A percentile compares a stretch with the other conserved stretches of the same genome.
Conservation (phyloP, 2,888 invertebrate species). For the Neoaliturus tenellus region DNA sequence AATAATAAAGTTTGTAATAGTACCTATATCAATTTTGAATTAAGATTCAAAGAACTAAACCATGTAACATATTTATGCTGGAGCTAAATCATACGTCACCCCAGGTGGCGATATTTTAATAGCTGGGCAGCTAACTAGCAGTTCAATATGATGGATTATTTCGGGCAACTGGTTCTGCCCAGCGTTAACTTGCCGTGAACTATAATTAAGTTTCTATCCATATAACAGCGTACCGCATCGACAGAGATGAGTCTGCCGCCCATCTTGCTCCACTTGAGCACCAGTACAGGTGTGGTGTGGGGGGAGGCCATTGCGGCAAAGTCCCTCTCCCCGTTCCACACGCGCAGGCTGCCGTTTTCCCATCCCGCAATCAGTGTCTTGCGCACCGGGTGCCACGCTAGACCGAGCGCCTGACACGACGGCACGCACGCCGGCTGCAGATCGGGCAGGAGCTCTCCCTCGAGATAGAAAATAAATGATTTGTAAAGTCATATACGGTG, state of each 20-base stretch:
- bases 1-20: too few species aligned
- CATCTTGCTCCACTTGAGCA: constrained; percentile 82
- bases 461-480: constrained; percentile 59
- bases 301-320: constrained; percentile 78
- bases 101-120: too few species aligned
- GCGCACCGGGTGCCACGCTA: constrained; percentile 94
- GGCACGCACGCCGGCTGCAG: constrained; percentile 85
- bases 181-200: too few species aligned
- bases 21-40: too few species aligned
- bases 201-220: too few species aligned
- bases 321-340: constrained; percentile 81
- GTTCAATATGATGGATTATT: too few species aligned
- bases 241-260: constrained; percentile 92
- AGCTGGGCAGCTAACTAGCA: too few species aligned
- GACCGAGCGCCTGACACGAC: constrained; percentile 86
- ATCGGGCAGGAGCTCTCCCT: constrained; percentile 86
- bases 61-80: too few species aligned
- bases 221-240: constrained; percentile 83
- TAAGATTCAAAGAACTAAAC: too few species aligned
- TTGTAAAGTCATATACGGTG: too few species aligned
- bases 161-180: too few species aligned
- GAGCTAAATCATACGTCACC: too few species aligned
- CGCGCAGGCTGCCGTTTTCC: constrained; percentile 93
- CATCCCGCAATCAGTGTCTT: constrained; percentile 90
- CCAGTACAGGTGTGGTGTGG: constrained; percentile 75